Conservation (phyloP, 1,140 invertebrate species). For the Atopsyche davidsoni region DNA sequence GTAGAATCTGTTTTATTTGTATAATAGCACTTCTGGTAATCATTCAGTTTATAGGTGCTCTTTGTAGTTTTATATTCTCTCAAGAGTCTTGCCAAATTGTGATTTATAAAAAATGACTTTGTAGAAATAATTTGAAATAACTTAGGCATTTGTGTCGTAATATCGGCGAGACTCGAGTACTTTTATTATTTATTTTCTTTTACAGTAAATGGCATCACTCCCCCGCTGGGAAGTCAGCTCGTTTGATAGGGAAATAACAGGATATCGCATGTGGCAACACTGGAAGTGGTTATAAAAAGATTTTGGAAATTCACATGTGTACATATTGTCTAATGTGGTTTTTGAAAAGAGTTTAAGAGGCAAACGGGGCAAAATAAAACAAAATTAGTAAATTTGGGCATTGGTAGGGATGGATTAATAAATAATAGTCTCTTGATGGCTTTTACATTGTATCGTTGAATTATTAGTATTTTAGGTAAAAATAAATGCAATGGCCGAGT, state of each 20-base stretch:
- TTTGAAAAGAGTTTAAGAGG: conserved; percentile 21
- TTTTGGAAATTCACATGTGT: conserved; percentile 1
- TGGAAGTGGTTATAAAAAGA: too few relatives aligned
- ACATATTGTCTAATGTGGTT: conserved; percentile 7
- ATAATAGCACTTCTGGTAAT: neutral
- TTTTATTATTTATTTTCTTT: neutral
- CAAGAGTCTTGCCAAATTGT: neutral
- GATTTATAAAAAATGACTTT: too few relatives aligned
- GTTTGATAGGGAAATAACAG: conserved; percentile 26
- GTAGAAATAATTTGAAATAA: too few relatives aligned
- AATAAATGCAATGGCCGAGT: conserved; percentile 34
- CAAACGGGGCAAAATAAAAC: conserved; percentile 25
- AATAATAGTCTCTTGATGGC: conserved; percentile 20
- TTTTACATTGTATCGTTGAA: conserved; percentile 27
- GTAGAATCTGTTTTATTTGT: too few relatives aligned
- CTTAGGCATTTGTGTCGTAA: neutral
- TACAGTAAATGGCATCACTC: neutral
- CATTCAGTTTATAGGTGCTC: neutral
- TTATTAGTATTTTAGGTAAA: conserved; percentile 37
- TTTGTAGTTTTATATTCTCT: neutral
- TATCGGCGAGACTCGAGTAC: too few relatives aligned
- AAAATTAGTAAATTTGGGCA: conserved; percentile 27
- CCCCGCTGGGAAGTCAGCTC: conserved; percentile 6
- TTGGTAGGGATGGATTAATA: conserved; percentile 25
- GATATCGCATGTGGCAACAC: conserved; percentile 10